Conservation (phyloP, 2,888 invertebrate species). For the Apomyelois bistriatella region DNA sequence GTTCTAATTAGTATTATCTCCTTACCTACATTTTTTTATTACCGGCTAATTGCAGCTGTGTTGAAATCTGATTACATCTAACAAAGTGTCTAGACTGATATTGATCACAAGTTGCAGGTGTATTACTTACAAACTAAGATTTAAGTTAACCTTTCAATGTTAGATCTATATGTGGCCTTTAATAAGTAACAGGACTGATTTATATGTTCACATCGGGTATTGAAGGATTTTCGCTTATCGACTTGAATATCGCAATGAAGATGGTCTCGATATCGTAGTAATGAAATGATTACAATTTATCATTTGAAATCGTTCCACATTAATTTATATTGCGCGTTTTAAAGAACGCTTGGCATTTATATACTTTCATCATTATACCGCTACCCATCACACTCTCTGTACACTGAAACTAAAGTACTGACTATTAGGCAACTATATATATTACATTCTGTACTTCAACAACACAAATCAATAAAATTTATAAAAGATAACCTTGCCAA, state of each 20-base stretch:
- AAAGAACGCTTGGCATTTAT: no score
- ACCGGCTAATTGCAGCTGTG: background rate
- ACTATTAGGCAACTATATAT: no score
- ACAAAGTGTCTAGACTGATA: background rate
- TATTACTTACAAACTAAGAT: slow-evolving; percentile 19
- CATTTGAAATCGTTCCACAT: background rate
- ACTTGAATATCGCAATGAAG: background rate
- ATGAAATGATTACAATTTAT: slow-evolving; percentile 5
- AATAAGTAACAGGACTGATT: slow-evolving; percentile 30
- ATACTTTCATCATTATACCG: no score
- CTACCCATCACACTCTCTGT: no score
- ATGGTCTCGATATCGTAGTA: background rate
- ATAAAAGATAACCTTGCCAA: no score
- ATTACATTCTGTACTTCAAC: no score
- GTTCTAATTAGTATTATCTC: background rate
- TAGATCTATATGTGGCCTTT: slow-evolving; percentile 27
- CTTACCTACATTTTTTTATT: background rate
- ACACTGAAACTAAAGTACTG: no score
- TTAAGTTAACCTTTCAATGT: slow-evolving; percentile 27
- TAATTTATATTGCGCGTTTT: no score
- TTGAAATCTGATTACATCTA: background rate
- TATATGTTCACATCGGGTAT: slow-evolving; percentile 23
- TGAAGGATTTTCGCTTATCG: slow-evolving; percentile 19
- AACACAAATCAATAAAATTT: no score
- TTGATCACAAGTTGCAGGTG: slow-evolving; percentile 13